These are phyloP conservation scores for Sigmodon hispidus DNA, from an alignment of 2,113 vertebrate genomes.

Conservation along the genomic window DNA sequence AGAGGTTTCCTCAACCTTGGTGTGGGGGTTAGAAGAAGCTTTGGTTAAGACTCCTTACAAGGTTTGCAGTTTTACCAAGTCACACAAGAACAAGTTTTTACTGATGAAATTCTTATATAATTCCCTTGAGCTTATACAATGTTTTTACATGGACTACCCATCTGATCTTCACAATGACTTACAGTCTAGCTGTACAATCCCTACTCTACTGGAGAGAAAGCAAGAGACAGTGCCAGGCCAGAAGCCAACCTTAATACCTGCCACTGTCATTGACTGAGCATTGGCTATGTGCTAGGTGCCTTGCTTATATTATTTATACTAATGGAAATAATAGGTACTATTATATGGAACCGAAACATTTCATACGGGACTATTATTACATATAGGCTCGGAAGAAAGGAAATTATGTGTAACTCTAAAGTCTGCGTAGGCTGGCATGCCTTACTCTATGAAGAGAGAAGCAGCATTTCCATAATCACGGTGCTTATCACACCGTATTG, in stretches of 20 bases:
- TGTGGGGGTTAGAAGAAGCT: neutral
- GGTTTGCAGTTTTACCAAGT: neutral
- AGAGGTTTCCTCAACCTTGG: neutral
- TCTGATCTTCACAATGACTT: neutral
- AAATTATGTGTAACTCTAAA: constrained; percentile 56
- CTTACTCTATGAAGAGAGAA: constrained; percentile 49
- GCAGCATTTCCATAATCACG: constrained; percentile 16
- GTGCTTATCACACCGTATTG: constrained; percentile 37
- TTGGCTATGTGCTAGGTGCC: neutral
- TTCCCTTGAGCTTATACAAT: neutral
- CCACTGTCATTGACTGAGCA: neutral
- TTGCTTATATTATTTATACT: constrained; percentile 24
- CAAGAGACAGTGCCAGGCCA: neutral
- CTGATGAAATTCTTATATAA: neutral
- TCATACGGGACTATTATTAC: constrained; percentile 54
- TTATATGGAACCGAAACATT: constrained; percentile 49
- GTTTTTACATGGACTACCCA: neutral
- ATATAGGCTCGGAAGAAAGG: constrained; percentile 57
- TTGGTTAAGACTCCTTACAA: neutral
- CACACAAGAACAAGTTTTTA: neutral
- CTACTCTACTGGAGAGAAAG: neutral
- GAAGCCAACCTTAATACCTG: neutral
- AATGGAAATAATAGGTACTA: constrained; percentile 50
- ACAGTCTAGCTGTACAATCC: neutral
- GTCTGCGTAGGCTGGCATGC: constrained; percentile 54